Evolutionary conservation across 2,797 vertebrate species (phyloP).

Genomic region (Danio choprae): DNA sequence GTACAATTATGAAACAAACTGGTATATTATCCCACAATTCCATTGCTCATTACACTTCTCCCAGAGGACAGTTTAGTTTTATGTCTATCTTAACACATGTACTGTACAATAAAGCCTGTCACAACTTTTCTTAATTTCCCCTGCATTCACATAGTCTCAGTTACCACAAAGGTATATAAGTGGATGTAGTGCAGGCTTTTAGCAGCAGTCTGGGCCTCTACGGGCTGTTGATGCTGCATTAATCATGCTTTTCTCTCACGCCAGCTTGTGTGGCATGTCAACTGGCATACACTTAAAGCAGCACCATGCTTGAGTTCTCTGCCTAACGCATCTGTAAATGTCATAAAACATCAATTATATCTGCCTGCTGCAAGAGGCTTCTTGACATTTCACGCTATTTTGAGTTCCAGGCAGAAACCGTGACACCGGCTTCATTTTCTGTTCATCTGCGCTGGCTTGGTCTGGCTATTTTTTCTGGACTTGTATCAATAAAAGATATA

Average conservation of each 20-base stretch:
- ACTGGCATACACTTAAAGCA: slow-evolving; percentile 53
- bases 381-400: slow-evolving; percentile 65
- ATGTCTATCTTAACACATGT: slow-evolving; percentile 29
- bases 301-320: slow-evolving; percentile 52
- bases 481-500: slow-evolving; percentile 46
- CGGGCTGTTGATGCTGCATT: slow-evolving; percentile 46
- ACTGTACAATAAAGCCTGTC: slow-evolving; percentile 9
- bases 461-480: slow-evolving; percentile 17
- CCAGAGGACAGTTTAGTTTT: slow-evolving; percentile 30
- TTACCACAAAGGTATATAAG: slow-evolving; percentile 38
- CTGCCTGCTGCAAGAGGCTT: slow-evolving; percentile 56
- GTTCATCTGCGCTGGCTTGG: slow-evolving; percentile 50
- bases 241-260: slow-evolving; percentile 51
- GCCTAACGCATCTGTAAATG: slow-evolving; percentile 61
- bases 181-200: slow-evolving; percentile 38
- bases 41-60: slow-evolving; percentile 16
- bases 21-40: slow-evolving; percentile 19
- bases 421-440: slow-evolving; percentile 58
- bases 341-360: slow-evolving; percentile 67
- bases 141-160: slow-evolving; percentile 27
- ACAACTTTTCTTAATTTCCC: slow-evolving; percentile 41
- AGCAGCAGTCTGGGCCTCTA: slow-evolving; percentile 37
- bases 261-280: slow-evolving; percentile 41
- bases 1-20: neutral
- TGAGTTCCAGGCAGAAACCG: slow-evolving; percentile 56